Evolutionary conservation across 1,140 invertebrate species (phyloP), one percentile per base, ranked within the genome.

Genomic region (Choristoneura fumiferana): DNA sequence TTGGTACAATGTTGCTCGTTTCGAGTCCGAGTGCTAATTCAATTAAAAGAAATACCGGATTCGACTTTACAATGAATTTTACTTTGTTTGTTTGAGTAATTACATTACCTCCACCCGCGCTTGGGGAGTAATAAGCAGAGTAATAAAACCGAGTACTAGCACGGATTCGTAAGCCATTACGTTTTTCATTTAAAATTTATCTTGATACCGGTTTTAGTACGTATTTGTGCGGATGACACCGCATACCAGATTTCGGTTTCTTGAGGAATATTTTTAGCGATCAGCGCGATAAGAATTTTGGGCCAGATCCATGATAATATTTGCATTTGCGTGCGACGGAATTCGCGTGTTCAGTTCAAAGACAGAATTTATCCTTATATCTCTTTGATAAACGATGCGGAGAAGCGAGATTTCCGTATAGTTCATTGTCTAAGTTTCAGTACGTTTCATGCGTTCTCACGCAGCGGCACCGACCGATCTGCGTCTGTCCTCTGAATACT

Each of bases 401-500:
- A 45, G 15, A 4, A 45, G 15, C 15, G 40, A 29, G 5, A 49
- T 33, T 49, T 22, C 18, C 22, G n/a, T 13, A 12, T 17, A 33
- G 43, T 49, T 49, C 2, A 33, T 18, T 36, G 29, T 54, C 15
- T 8, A 35, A 36, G 52, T 54, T 36, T 36, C 29, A 36, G 52
- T 36, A 61, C 8, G 40, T 54, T 57, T 57, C 58, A 60, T 65
- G 55, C 38, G 52, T 62, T 59, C 56, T 66, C 64, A 65, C 63
- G 56, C 45, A 53, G 35, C 34, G 35, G 53, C 14, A 55, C 73
- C 65, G 60, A 62, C 66, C 65, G 67, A 69, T 69, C 66, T 63
- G 10, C 35, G 54, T 69, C 62, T 56, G 65, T 69, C 67, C 62
- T 66, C 63, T 62, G 84, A 83, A 87, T 87, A 83, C 78, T 84